These are phyloP conservation scores for Alexandromys fortis DNA, from an alignment of 2,113 vertebrate species.

Conservation along the genomic window DNA sequence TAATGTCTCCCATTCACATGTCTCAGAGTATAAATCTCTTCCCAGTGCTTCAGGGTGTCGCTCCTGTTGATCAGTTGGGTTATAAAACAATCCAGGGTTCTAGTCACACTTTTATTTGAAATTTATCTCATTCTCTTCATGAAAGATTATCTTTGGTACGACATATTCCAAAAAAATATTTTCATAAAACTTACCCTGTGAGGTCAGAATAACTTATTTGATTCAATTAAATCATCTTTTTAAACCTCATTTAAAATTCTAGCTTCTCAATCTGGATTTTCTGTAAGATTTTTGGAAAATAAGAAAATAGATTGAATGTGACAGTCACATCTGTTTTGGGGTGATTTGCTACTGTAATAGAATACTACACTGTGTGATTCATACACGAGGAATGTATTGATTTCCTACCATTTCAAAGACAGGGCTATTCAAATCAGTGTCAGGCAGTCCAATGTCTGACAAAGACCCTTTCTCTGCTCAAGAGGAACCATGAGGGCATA, in stretches of 20 bases:
- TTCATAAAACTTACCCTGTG: slow-evolving; percentile 12
- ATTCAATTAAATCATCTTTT: background rate
- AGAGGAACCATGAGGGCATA: background rate
- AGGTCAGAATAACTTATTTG: slow-evolving; percentile 6
- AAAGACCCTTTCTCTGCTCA: background rate
- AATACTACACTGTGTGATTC: background rate
- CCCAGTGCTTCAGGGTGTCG: background rate
- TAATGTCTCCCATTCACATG: slow-evolving; percentile 48
- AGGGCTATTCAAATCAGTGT: background rate
- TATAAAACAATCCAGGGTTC: slow-evolving; percentile 34
- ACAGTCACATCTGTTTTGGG: background rate
- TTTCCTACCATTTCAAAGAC: background rate
- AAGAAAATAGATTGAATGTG: slow-evolving; percentile 54
- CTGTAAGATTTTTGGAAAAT: slow-evolving; percentile 48
- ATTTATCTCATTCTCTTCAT: slow-evolving; percentile 16
- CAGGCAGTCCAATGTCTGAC: background rate
- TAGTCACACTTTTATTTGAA: slow-evolving; percentile 9
- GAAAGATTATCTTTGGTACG: background rate
- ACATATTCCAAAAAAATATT: background rate
- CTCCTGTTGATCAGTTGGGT: background rate
- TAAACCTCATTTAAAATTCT: slow-evolving; percentile 24
- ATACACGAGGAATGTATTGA: background rate
- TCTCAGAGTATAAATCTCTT: slow-evolving; percentile 9
- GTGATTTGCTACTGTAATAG: background rate
- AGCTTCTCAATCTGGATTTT: slow-evolving; percentile 32